Base-by-base conservation (phyloP, 2,797 vertebrate species). In the Erpetoichthys calabaricus region DNA sequence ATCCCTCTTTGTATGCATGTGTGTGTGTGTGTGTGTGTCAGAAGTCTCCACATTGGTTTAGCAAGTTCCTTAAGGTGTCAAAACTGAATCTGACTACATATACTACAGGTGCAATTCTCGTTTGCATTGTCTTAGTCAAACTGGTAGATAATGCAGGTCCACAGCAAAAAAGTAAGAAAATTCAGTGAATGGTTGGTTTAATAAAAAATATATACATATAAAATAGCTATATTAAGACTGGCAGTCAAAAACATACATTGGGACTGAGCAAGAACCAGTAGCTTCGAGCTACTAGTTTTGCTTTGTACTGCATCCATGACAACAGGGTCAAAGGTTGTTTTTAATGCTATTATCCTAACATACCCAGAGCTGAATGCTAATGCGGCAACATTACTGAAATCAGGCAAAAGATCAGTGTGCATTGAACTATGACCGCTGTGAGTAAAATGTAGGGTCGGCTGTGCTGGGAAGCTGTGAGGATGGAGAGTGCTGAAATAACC, bases 291-390 rank as follows among this genome's bases (percentile, higher is more conserved):
- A 61, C 56, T 64, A 72, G 65, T 74, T 80, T 65, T 76, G 70
- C 68, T 67, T 75, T 83, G 77, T 81, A 77, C 75, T 79, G 76
- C 75, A 81, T 81, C 79, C 79, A 85, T 87, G 80, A 84, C 80
- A 87, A 84, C 80, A 80, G 75, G 77, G 76, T 76, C 71, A 75
- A 80, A 81, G 74, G 76, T 76, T 83, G 74, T 67, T 74, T 84
- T 82, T 86, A 83, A 84, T 84, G 80, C 73, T 79, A 83, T 85
- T 85, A 83, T 85, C 75, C 80, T 64, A 79, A 79, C 73, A 81
- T 75, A 77, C 67, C 73, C 74, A 74, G 76, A 79, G 73, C 73
- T 81, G 80, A 86, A 86, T 86, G 77, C 73, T 86, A 85, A 86
- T 86, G 75, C 63, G 74, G 68, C 69, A 62, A 73, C 76, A 68